Evolutionary conservation across 2,888 invertebrate genomes (phyloP), one percentile per base, ranked within the genome.

Genomic region (Metalampra italica): DNA sequence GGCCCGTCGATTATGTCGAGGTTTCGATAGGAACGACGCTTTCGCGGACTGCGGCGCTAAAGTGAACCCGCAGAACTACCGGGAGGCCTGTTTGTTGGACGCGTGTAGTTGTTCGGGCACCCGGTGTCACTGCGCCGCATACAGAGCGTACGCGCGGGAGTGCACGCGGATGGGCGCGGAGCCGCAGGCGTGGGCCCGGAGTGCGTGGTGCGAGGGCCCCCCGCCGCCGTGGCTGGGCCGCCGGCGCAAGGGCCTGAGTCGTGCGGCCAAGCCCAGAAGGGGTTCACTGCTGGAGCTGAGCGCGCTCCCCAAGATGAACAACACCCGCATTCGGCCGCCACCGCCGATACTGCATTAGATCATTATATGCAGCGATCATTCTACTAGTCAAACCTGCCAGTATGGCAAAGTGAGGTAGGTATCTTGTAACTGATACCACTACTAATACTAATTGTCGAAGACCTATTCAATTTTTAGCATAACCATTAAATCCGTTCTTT

Each of bases 81-180:
- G 94, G 73, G 95, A 94, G 72, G 95, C 97, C 9, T 98, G 98
- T 75, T 91, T 94, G 62, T 90, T 94, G 75, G 97, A 97, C 73
- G 95, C 97, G 85, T 97, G 97, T 72, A 96, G 96, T 68, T 98
- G 97, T 77, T 93, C 95, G 1, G 91, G 92, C 11, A 91, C 92
- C 50, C 91, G 92, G 66, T 98, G 98, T 66, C 95, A 97, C 75
- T 98, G 98, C 78, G 96, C 97, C 60, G 95, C 96, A 53, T 93
- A 97, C 67, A 93, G 94, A 47, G 97, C 97, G 2, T 98, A 97
- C 72, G 95, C 95, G 0, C 93, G 96, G 57, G 96, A 96, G 76
- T 98, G 98, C 72, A 91, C 93, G 54, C 90, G 96, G 15, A 79
- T 95, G 38, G 96, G 96, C 0, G 94, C 94, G 0, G 90, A 91